phyloP scores from a whole-genome alignment of 2,797 vertebrate species.

The Melanotaenia parkinsoni region DNA sequence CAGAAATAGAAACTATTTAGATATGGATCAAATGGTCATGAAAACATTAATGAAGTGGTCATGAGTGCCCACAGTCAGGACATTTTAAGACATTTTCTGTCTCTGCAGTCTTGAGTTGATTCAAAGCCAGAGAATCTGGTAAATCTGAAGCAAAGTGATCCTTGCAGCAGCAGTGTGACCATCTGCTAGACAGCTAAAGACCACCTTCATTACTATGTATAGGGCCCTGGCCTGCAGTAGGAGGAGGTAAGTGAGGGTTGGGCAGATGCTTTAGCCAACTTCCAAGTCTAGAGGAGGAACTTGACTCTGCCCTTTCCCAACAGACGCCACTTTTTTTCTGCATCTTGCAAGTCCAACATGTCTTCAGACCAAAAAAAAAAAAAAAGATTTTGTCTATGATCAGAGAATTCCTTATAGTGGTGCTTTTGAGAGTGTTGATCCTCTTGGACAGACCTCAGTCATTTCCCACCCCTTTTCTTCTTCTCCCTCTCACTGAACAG shows the following conservation, averaged over 20 bases:
- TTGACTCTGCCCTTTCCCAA: constrained; percentile 65
- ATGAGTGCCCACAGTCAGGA: constrained; percentile 16
- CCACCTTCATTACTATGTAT: constrained; percentile 86
- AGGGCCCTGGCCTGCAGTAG: constrained; percentile 73
- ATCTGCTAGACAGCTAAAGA: constrained; percentile 86
- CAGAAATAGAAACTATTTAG: constrained; percentile 9
- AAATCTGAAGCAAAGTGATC: constrained; percentile 83
- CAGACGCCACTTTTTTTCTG: constrained; percentile 34
- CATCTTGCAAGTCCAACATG: constrained; percentile 6
- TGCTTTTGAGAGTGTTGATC: not conserved
- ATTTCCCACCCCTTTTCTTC: not conserved
- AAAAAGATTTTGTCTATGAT: constrained; percentile 4
- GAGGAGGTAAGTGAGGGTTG: constrained; percentile 56
- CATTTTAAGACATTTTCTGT: constrained; percentile 60
- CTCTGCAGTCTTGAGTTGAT: constrained; percentile 61
- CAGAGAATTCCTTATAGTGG: not conserved
- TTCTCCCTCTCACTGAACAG: constrained; percentile 8
- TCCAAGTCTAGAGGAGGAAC: constrained; percentile 72
- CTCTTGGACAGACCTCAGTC: not conserved
- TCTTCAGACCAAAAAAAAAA: constrained; percentile 20
- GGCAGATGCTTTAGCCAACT: constrained; percentile 57
- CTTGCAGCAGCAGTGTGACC: constrained; percentile 77
- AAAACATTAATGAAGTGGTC: constrained; percentile 35
- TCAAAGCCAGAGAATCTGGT: constrained; percentile 77
- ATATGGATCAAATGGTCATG: constrained; percentile 41